Evolutionary conservation across 2,113 vertebrate genomes (phyloP).

Genomic region (Paraplagusia blochii): DNA sequence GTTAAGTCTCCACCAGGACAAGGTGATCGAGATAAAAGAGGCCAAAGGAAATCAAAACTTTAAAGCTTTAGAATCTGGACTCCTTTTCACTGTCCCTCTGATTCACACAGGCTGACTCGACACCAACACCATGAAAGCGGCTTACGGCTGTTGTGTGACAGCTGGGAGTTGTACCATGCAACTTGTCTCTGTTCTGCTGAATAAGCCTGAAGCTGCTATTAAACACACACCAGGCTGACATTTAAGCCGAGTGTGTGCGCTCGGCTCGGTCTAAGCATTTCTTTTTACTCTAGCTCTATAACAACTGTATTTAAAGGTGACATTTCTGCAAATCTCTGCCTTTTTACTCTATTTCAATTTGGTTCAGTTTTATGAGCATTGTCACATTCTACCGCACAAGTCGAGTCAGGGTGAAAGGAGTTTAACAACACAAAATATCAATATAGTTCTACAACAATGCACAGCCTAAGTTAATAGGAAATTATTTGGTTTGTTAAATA

Average conservation of each 20-base stretch:
- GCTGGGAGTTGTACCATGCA: conserved; percentile 13
- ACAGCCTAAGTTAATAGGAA: too few relatives aligned
- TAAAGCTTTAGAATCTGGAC: conserved; percentile 57
- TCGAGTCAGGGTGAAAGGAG: too few relatives aligned
- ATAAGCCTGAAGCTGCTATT: conserved; percentile 17
- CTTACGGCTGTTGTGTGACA: conserved; percentile 62
- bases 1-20: conserved; percentile 54
- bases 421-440: too few relatives aligned
- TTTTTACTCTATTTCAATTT: too few relatives aligned
- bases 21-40: conserved; percentile 61
- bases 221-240: too few relatives aligned
- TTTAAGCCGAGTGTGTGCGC: too few relatives aligned
- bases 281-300: too few relatives aligned
- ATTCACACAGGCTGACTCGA: conserved; percentile 52
- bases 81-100: conserved; percentile 54
- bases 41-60: conserved; percentile 61
- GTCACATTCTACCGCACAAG: too few relatives aligned
- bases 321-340: conserved; percentile 22
- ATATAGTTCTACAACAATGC: too few relatives aligned
- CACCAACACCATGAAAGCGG: conserved; percentile 65
- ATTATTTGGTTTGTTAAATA: too few relatives aligned
- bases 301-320: conserved; percentile 36
- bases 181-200: conserved; percentile 32
- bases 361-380: too few relatives aligned
- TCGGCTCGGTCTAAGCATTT: too few relatives aligned